Conservation (phyloP, 2,113 vertebrate species). For the Tricholaema leucomelas region DNA sequence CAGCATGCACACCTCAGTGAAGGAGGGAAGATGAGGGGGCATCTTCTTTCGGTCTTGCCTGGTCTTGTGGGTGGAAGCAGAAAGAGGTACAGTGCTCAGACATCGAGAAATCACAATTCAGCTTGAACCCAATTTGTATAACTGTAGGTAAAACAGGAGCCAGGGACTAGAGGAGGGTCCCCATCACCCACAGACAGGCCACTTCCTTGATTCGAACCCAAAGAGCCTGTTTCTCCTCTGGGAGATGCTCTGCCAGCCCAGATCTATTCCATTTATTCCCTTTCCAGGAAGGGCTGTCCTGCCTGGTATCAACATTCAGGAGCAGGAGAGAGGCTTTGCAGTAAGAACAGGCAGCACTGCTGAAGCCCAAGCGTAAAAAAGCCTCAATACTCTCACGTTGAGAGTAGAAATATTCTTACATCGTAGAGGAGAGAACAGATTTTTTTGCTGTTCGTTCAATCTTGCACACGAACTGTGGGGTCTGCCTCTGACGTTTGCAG, state of each 20-base stretch:
- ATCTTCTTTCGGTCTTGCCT: not conserved
- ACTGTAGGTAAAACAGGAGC: not conserved
- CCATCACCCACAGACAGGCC: not conserved
- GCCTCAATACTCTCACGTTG: too few species aligned
- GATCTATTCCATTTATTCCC: not conserved
- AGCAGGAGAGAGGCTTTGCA: not conserved
- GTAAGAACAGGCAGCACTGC: not conserved
- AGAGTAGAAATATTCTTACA: not conserved
- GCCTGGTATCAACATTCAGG: not conserved
- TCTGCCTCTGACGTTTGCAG: not conserved
- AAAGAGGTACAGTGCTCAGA: not conserved
- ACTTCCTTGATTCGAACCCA: not conserved
- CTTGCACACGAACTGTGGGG: not conserved
- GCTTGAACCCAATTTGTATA: not conserved
- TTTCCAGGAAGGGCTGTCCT: not conserved
- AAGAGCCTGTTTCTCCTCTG: fast-evolving
- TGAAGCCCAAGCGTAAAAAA: not conserved
- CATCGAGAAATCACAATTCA: not conserved
- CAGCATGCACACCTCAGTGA: not conserved
- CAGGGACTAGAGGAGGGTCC: not conserved
- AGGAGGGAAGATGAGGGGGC: not conserved
- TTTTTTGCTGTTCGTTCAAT: not conserved
- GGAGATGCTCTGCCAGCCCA: not conserved
- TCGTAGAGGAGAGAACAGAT: not conserved
- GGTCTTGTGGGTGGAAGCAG: not conserved